A percentile compares a stretch with the other conserved stretches of the same genome.
These are phyloP conservation scores for Nothobranchius kuhntae DNA, from an alignment of 2,113 vertebrate genomes.

Conservation along the genomic window DNA sequence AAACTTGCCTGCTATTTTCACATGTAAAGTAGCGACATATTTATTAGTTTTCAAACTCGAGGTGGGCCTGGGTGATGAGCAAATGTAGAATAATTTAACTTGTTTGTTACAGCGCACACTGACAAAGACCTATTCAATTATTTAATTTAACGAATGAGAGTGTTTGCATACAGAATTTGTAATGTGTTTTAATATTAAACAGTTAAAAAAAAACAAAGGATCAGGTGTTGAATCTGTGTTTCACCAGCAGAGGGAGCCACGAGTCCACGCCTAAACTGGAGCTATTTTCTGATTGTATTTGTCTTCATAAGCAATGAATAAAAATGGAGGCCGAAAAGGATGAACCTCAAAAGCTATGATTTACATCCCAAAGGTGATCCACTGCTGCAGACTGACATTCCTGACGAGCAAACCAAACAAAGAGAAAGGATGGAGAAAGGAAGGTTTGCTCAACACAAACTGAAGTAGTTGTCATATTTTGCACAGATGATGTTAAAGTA, in stretches of 20 bases:
- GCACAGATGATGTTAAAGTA: too few species aligned
- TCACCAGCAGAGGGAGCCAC: conserved; percentile 66
- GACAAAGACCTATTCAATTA: conserved; percentile 45
- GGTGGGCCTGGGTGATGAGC: conserved; percentile 21
- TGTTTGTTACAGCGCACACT: conserved; percentile 36
- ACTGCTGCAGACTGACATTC: too few species aligned
- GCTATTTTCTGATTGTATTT: too few species aligned
- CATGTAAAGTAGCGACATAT: conserved; percentile 61
- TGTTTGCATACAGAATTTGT: conserved; percentile 73
- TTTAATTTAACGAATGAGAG: conserved; percentile 68
- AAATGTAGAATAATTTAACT: conserved; percentile 46
- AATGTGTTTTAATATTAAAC: conserved; percentile 73
- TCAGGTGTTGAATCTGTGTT: conserved; percentile 4
- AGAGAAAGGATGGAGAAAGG: too few species aligned
- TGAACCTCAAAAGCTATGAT: too few species aligned
- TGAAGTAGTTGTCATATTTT: too few species aligned
- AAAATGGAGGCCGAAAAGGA: too few species aligned
- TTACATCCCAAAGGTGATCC: too few species aligned
- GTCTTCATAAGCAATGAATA: too few species aligned
- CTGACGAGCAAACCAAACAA: too few species aligned
- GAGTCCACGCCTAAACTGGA: conserved; percentile 20
- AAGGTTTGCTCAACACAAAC: too few species aligned
- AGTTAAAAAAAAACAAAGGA: conserved; percentile 53
- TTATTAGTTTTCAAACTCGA: conserved; percentile 63
- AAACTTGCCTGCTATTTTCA: conserved; percentile 60